These are phyloP conservation scores for Drosophila diplacantha DNA, from an alignment of 2,888 invertebrate species.

Conservation along the genomic window DNA sequence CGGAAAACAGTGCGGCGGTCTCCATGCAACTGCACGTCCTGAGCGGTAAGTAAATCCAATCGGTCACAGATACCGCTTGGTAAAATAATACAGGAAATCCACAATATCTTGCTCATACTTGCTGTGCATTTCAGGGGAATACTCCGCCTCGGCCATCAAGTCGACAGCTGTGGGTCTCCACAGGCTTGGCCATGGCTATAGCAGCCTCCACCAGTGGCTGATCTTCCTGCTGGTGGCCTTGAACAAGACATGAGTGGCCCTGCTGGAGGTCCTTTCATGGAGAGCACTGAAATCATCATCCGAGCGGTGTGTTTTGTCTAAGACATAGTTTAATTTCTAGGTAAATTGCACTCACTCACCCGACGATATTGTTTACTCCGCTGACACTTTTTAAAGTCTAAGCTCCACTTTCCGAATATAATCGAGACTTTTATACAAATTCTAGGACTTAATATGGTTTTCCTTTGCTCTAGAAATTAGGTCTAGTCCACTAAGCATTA, in stretches of 20 bases:
- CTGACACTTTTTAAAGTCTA: conserved; percentile 29
- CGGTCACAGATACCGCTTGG: no score
- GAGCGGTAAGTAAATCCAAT: conserved; percentile 82
- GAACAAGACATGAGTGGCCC: conserved; percentile 56
- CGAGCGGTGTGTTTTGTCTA: conserved; percentile 28
- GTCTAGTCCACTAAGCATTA: conserved; percentile 53
- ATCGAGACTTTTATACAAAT: conserved; percentile 49
- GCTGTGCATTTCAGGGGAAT: conserved; percentile 68
- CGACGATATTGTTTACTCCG: conserved; percentile 22
- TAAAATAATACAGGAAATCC: not conserved
- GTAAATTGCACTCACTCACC: conserved; percentile 35
- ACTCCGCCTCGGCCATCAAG: conserved; percentile 78
- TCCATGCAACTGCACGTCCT: conserved; percentile 93
- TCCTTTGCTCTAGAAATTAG: conserved; percentile 26
- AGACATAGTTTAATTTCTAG: conserved; percentile 49
- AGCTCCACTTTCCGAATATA: conserved; percentile 27
- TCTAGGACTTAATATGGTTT: conserved; percentile 44
- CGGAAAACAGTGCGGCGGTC: conserved; percentile 93
- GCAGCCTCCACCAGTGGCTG: conserved; percentile 56
- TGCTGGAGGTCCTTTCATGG: not conserved
- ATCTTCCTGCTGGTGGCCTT: conserved; percentile 58
- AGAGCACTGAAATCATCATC: conserved; percentile 18
- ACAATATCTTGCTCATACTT: not conserved
- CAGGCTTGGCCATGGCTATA: conserved; percentile 45
- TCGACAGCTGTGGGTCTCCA: conserved; percentile 63